Percentiles rank a stretch among this genome's conserved stretches.
Conservation (phyloP, 2,113 vertebrate species). For the Sturnus vulgaris region DNA sequence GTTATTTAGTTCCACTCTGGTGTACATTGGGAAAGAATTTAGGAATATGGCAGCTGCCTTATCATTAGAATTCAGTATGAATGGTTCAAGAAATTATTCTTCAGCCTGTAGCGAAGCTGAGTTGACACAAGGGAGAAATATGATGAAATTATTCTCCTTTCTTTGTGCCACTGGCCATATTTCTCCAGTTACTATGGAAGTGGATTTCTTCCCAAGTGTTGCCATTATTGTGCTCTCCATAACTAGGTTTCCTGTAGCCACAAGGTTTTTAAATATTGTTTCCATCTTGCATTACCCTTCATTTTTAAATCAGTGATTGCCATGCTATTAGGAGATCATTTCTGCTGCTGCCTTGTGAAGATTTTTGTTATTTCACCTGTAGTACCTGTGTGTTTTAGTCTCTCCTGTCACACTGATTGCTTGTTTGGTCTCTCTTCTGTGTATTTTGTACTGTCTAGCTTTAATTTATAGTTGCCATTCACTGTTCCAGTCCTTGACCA, state of each 20-base stretch:
- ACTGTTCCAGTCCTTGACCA: not conserved
- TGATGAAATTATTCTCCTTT: not conserved
- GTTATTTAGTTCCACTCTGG: not conserved
- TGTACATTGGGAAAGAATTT: not conserved
- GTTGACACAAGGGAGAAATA: not conserved
- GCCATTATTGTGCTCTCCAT: not conserved
- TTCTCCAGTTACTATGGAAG: constrained; percentile 24
- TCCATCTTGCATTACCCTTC: not conserved
- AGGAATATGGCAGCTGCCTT: not conserved
- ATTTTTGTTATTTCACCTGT: not conserved
- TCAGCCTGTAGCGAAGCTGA: not conserved
- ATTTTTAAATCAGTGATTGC: not conserved
- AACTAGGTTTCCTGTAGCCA: constrained; percentile 10
- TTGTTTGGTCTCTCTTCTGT: not conserved
- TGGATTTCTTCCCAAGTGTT: not conserved
- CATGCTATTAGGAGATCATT: not conserved
- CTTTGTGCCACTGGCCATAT: not conserved
- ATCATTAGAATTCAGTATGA: not conserved
- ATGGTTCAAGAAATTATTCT: not conserved
- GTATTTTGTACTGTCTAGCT: not conserved
- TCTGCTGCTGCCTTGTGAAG: not conserved
- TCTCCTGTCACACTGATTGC: not conserved
- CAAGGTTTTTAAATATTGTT: constrained; percentile 1
- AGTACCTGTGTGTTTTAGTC: not conserved
- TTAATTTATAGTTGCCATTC: not conserved